Evolutionary conservation across 2,888 invertebrate genomes (phyloP), one percentile per base, ranked within the genome.

Genomic region (Phaonia tiefii): DNA sequence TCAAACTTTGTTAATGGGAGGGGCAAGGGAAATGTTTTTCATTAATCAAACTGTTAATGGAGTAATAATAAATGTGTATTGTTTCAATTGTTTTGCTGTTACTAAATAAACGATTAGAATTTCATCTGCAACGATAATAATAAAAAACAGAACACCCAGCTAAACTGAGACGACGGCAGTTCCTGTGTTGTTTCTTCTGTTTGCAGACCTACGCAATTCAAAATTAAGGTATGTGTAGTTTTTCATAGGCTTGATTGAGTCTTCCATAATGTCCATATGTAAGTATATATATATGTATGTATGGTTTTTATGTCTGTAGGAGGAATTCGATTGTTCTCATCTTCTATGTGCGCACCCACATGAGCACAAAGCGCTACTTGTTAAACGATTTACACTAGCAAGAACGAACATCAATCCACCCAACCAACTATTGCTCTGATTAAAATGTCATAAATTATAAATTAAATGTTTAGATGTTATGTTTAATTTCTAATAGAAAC

Each of bases 151-250:
- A 31, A 42, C 25, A 46, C 42, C 37, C 39, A 67, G 22, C 17
- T 31, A 31, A 31, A 8, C 20, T 46, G 25, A 49, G 63, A 74
- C 37, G 11, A 65, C 71, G 60, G 70, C 26, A 20, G 54, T 37
- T n/a, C n/a, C n/a, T n/a, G n/a, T n/a, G n/a, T n/a, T n/a, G n/a
- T n/a, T 70, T 39, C 1, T 67, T 49, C 20, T 60, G 63, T 22
- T 63, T 54, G 20, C 56, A 75, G 56, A 65, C 72, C 75, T 78
- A 81, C 81, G 75, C 75, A 58, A 46, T 42, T 51, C n/a, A 54
- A 22, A 78, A 44, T 69, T 75, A 69, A 69, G 78, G 75, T 81
- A 75, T 65, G 78, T 69, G 20, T 39, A 15, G 15, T 60, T 49
- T n/a, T 67, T 54, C 31, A 44, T 26, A 17, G 10, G 37, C 15